Evolutionary conservation across 2,888 invertebrate species (phyloP), one percentile per base, ranked within the genome.

Genomic region (Caenorhabditis japonica): DNA sequence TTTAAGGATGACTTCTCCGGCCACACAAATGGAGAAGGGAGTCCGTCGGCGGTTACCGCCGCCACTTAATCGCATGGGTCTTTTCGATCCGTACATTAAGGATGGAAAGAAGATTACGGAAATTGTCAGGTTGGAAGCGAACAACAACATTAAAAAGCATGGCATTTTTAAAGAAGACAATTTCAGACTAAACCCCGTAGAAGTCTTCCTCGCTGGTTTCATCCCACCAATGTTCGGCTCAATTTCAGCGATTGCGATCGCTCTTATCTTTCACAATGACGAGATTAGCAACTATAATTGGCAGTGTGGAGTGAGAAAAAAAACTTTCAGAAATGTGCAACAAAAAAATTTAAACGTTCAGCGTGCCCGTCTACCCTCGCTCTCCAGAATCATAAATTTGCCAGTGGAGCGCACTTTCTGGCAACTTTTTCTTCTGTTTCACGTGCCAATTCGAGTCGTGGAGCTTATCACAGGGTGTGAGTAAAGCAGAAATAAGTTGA

Each of bases 371-470:
- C 77, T 86, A 5, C 86, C 86, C 0, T 86, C 86, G 1, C 78
- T 86, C 15, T 87, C 86, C 34, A 75, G 86, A 39, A 86, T 86
- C 69, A 86, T 87, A 66, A 86, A 86, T 64, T 69, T 86, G 17
- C 86, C 86, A 21, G 83, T 86, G 27, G 86, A 86, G 58, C 55
- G 86, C 33, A 87, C 84, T 5, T 84, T 87, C 75, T 86, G 86
- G 86, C 85, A 86, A 41, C 55, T 86, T 19, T 84, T 82, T 30
- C 78, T 87, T 15, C 80, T 86, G 3, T 87, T 87, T 64, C 86
- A 86, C 55, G 83, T 87, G 12, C 86, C 86, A 5, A 79, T 86
- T 44, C 72, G 86, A 38, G 74, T 81, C 19, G 79, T 87, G 27
- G 85, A 86, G 72, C 58, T 86, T 8, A 80, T 79, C 5, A 84